These are phyloP conservation scores for Potamilus streckersoni DNA, from an alignment of 1,140 invertebrate species.

Conservation along the genomic window DNA sequence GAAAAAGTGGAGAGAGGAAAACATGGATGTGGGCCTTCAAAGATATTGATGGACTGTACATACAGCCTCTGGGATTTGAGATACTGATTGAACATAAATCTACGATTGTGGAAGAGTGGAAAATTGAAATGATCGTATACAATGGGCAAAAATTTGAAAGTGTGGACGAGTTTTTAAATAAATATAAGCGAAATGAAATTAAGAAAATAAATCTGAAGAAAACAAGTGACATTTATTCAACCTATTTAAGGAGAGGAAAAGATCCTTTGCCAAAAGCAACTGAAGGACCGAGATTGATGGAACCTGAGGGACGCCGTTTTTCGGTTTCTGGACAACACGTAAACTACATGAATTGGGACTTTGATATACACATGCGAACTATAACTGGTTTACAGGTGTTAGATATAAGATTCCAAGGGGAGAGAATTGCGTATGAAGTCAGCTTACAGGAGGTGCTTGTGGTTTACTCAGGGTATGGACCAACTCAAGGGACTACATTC, in stretches of 20 bases:
- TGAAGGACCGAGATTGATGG: constrained; percentile 49
- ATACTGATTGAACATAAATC: constrained; percentile 53
- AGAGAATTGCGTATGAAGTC: constrained; percentile 59
- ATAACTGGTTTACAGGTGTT: constrained; percentile 51
- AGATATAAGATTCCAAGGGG: constrained; percentile 55
- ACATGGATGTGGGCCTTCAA: constrained; percentile 53
- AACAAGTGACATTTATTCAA: constrained; percentile 43
- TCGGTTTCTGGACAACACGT: constrained; percentile 50
- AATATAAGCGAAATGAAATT: constrained; percentile 23
- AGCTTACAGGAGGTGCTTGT: constrained; percentile 56
- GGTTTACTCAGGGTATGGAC: constrained; percentile 55
- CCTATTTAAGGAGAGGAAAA: constrained; percentile 36
- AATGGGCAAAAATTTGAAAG: constrained; percentile 53
- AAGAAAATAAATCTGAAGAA: constrained; percentile 7
- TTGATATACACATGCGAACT: constrained; percentile 48
- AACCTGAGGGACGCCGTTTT: constrained; percentile 57
- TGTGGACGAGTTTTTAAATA: constrained; percentile 41
- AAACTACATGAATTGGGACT: constrained; percentile 56
- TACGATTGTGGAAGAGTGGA: constrained; percentile 38
- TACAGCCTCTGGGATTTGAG: constrained; percentile 55
- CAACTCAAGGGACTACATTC: constrained; percentile 35
- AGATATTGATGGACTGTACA: constrained; percentile 51
- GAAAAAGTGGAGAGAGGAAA: constrained; percentile 42
- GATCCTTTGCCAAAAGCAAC: constrained; percentile 33
- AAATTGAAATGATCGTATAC: constrained; percentile 47